phyloP scores from a whole-genome alignment of 2,797 vertebrate genomes.

The Alectoris magna region DNA sequence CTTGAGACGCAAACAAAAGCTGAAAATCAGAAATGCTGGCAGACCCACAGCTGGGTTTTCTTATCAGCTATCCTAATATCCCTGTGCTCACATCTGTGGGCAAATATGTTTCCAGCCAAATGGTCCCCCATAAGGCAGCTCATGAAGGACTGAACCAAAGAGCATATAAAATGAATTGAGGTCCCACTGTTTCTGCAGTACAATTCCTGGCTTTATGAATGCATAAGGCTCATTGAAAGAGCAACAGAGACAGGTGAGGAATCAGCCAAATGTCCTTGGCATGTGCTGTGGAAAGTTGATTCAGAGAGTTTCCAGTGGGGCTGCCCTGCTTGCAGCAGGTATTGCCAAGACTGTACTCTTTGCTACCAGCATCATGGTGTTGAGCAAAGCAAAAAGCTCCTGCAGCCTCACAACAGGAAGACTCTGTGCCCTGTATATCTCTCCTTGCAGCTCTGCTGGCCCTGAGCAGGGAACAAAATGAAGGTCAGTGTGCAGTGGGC shows the following conservation, averaged over 20 bases:
- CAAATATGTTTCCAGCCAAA: neutral
- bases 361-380: neutral
- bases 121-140: neutral
- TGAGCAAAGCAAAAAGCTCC: neutral
- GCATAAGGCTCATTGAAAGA: neutral
- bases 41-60: neutral
- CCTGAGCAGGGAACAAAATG: neutral
- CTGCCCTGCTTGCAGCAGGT: neutral
- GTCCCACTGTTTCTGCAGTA: neutral
- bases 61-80: neutral
- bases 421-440: accelerated
- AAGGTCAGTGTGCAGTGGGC: neutral
- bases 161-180: neutral
- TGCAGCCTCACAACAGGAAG: neutral
- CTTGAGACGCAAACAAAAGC: neutral
- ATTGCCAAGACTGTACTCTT: neutral
- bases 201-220: neutral
- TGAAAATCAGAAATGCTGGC: neutral
- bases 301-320: neutral
- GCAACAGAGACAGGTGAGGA: neutral
- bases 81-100: neutral
- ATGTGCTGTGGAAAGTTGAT: neutral
- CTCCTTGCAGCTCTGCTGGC: neutral
- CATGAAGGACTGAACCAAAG: neutral
- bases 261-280: neutral